Evolutionary conservation across 2,113 vertebrate species (phyloP).

Genomic region (Hippocampus abdominalis): DNA sequence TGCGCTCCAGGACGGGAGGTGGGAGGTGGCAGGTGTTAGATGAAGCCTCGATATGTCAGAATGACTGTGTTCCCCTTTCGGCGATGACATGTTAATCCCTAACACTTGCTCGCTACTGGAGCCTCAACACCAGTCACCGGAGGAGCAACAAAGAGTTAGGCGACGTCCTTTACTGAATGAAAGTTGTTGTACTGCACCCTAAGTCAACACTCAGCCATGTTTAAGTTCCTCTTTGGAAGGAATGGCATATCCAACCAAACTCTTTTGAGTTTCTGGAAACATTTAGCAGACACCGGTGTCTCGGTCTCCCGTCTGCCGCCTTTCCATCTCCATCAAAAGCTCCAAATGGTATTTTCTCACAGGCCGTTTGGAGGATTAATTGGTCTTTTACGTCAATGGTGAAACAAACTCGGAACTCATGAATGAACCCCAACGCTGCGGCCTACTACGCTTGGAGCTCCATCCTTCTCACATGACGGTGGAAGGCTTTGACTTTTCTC

Average conservation of each 20-base stretch:
- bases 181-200: background rate
- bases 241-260: background rate
- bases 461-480: slow-evolving; percentile 51
- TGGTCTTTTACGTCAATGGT: slow-evolving; percentile 67
- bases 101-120: slow-evolving; percentile 60
- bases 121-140: slow-evolving; percentile 36
- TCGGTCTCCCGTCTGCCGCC: slow-evolving; percentile 48
- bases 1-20: slow-evolving; percentile 59
- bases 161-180: slow-evolving; percentile 39
- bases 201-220: slow-evolving; percentile 2
- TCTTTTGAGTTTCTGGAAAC: slow-evolving; percentile 35
- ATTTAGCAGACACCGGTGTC: slow-evolving; percentile 49
- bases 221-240: slow-evolving; percentile 14
- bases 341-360: slow-evolving; percentile 56
- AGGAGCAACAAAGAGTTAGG: slow-evolving; percentile 47
- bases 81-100: slow-evolving; percentile 70
- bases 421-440: slow-evolving; percentile 66
- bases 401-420: slow-evolving; percentile 73
- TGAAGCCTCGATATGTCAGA: slow-evolving; percentile 59
- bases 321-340: slow-evolving; percentile 58
- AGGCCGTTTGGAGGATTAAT: slow-evolving; percentile 68
- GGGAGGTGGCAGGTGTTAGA: slow-evolving; percentile 62
- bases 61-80: slow-evolving; percentile 54
- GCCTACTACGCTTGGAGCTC: slow-evolving; percentile 52
- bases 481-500: slow-evolving; percentile 47